Conservation (phyloP, 2,888 invertebrate species). For the Volucella bombylans region DNA sequence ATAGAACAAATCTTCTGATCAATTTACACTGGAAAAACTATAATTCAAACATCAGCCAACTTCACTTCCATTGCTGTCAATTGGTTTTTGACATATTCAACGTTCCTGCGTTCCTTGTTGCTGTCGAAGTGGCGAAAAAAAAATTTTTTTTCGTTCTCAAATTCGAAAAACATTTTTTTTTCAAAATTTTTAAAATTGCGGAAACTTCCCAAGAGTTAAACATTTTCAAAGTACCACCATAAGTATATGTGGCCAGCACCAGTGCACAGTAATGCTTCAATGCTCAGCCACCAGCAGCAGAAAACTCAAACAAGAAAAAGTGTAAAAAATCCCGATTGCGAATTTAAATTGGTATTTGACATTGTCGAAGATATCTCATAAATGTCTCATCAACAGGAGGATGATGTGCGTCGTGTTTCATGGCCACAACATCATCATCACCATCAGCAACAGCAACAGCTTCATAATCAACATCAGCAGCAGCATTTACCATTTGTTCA, state of each 20-base stretch:
- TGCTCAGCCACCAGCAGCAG: background rate
- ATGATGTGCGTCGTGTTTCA: constrained; percentile 57
- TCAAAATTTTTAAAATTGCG: constrained; percentile 17
- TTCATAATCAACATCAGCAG: constrained; percentile 21
- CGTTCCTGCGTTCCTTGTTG: constrained; percentile 62
- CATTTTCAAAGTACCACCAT: constrained; percentile 1
- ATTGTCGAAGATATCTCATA: constrained; percentile 20
- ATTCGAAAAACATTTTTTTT: constrained; percentile 45
- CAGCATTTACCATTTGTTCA: constrained; percentile 49
- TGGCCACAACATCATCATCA: constrained; percentile 57
- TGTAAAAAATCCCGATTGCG: constrained; percentile 27
- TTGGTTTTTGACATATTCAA: constrained; percentile 60
- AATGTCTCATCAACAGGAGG: constrained; percentile 60
- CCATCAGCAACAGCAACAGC: constrained; percentile 18
- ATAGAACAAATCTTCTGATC: background rate
- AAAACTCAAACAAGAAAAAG: constrained; percentile 12
- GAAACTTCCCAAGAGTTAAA: background rate
- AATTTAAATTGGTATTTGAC: constrained; percentile 43
- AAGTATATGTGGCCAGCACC: background rate
- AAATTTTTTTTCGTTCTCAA: constrained; percentile 40
- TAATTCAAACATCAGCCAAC: background rate
- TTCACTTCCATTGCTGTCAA: constrained; percentile 48
- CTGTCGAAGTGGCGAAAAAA: constrained; percentile 61
- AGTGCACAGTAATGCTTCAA: constrained; percentile 23
- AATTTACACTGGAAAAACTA: background rate